phyloP scores from a whole-genome alignment of 2,888 invertebrate genomes.

The Caenorhabditis sp. region DNA sequence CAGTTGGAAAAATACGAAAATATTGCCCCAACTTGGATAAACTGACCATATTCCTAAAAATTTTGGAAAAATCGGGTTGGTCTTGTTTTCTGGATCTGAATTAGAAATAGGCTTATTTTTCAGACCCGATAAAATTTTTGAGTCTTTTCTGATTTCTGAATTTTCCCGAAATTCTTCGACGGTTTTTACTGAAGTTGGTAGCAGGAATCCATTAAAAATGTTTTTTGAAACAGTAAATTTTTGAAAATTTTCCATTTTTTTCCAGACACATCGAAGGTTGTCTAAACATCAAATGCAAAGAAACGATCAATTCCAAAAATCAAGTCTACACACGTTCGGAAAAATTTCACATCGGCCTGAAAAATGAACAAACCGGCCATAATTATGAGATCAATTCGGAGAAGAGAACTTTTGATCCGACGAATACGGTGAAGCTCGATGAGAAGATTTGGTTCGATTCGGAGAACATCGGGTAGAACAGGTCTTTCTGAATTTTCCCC shows the following conservation, averaged over 20 bases:
- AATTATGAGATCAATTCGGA: slow-evolving; percentile 8
- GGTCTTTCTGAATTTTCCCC: background rate
- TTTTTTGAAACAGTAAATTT: too few species aligned
- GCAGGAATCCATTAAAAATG: too few species aligned
- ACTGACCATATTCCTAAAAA: too few species aligned
- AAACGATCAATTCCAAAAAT: slow-evolving; percentile 14
- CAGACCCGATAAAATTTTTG: too few species aligned
- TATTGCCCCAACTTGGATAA: too few species aligned
- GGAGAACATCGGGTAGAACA: slow-evolving; percentile 23
- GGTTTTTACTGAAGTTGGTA: too few species aligned
- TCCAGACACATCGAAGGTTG: slow-evolving; percentile 12
- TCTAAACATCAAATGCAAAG: slow-evolving; percentile 22
- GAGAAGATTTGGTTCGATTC: slow-evolving; percentile 26
- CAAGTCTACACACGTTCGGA: slow-evolving; percentile 22
- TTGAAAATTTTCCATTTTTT: background rate
- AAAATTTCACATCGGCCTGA: slow-evolving; percentile 23
- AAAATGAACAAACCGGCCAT: slow-evolving; percentile 9
- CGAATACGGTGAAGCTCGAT: slow-evolving; percentile 18
- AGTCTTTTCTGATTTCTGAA: too few species aligned
- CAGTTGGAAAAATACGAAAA: too few species aligned
- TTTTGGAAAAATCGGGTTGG: too few species aligned
- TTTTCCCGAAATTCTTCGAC: too few species aligned
- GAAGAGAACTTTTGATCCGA: slow-evolving; percentile 30
- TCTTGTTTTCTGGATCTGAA: too few species aligned
- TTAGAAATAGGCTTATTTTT: too few species aligned